phyloP scores from a whole-genome alignment of 2,797 vertebrate genomes.

The Selene dorsalis region DNA sequence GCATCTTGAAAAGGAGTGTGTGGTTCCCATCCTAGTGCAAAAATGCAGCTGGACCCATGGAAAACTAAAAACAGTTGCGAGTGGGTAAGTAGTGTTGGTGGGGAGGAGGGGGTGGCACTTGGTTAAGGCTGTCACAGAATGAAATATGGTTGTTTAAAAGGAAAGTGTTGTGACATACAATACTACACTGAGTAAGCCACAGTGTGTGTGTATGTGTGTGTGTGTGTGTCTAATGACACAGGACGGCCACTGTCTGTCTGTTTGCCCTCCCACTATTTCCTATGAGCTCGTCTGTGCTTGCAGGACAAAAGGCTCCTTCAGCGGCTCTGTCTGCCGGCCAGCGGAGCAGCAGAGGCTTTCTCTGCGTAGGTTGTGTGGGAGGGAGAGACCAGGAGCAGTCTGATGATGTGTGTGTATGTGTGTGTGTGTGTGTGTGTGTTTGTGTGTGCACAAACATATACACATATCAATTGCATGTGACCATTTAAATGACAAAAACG shows the following conservation, averaged over 20 bases:
- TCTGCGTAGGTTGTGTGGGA: constrained; percentile 34
- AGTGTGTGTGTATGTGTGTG: constrained; percentile 32
- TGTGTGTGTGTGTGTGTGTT: no score
- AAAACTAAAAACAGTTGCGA: constrained; percentile 39
- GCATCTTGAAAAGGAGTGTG: not conserved
- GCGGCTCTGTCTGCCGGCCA: constrained; percentile 54
- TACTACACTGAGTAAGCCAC: constrained; percentile 55
- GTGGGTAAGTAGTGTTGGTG: constrained; percentile 17
- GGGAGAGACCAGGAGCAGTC: constrained; percentile 4
- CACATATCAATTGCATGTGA: not conserved
- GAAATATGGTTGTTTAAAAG: constrained; percentile 72
- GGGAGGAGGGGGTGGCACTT: constrained; percentile 29
- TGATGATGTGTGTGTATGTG: not conserved
- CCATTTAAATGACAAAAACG: not conserved
- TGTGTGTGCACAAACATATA: not conserved
- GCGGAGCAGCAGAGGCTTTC: constrained; percentile 54
- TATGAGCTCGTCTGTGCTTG: constrained; percentile 65
- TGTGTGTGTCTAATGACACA: constrained; percentile 70
- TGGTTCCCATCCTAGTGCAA: not conserved
- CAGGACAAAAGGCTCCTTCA: constrained; percentile 78
- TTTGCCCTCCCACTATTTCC: constrained; percentile 75
- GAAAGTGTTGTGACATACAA: constrained; percentile 76
- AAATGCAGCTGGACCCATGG: constrained; percentile 16
- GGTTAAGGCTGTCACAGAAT: constrained; percentile 65
- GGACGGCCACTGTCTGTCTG: constrained; percentile 71